Evolutionary conservation across 2,888 invertebrate genomes (phyloP), one percentile per base, ranked within the genome.

Genomic region (Megamerina dolium): DNA sequence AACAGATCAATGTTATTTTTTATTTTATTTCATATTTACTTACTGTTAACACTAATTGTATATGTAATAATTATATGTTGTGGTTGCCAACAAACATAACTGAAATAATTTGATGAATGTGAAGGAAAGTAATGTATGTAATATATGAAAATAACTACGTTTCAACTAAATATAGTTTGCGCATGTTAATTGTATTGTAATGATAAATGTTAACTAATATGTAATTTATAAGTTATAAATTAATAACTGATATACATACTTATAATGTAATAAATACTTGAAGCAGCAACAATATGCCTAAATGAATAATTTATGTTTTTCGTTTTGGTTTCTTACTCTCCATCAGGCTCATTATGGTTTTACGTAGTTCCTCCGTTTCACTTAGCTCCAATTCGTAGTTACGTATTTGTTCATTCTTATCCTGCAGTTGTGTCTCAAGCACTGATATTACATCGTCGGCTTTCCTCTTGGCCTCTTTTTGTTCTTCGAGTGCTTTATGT

Each of bases 321-420:
- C 69, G 57, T 42, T 69, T 70, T 8, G 69, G 67, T 45, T 66
- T 66, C 53, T 70, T 70, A 52, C 68, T 70, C 42, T 70, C 68
- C 70, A 70, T 70, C 4, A 70, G 55, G 48, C 68, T 68, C 54
- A 70, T 59, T 34, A 70, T 68, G 5, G 68, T 70, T 52, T 68
- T 68, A 19, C 70, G 64, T 54, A 70, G 45, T 41, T 70, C 70
- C 47, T 70, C 70, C 0, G 68, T 68, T 54, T 70, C 70, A 45
- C 62, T 65, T 3, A 67, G 52, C 49, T 70, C 70, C 41, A 52
- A 50, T 49, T 70, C 70, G 16, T 64, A 63, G 41, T 49, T 52
- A 17, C 65, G 63, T 46, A 70, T 60, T 42, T 63, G 63, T 34
- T 68, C 66, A 48, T 70, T 70, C 44, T 67, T 70, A 34, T 66